A percentile compares a stretch with the other conserved stretches of the same genome.
Evolutionary conservation across 2,888 invertebrate species (phyloP).

Genomic region (Sylvicola cinctus): DNA sequence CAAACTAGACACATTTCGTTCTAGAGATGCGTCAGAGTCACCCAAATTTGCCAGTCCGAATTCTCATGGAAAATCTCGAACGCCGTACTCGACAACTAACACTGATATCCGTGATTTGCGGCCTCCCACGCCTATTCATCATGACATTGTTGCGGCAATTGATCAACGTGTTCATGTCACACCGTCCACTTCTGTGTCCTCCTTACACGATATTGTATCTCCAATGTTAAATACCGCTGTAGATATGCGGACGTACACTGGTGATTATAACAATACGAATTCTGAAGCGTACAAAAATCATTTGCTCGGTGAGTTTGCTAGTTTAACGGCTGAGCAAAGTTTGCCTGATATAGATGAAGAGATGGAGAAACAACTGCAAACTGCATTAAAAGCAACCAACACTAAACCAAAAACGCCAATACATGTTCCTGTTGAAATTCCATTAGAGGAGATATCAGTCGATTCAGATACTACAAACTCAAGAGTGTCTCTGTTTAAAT

Average conservation of each 20-base stretch:
- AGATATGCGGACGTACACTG: slow-evolving; percentile 72
- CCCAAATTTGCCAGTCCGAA: slow-evolving; percentile 26
- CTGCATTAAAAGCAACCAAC: slow-evolving; percentile 37
- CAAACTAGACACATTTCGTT: slow-evolving; percentile 34
- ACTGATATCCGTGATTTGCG: slow-evolving; percentile 27
- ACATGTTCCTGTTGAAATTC: slow-evolving; percentile 19
- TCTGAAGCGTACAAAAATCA: slow-evolving; percentile 40
- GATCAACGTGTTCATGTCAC: slow-evolving; percentile 11
- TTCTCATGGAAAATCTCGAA: slow-evolving; percentile 2
- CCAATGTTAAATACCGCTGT: slow-evolving; percentile 70
- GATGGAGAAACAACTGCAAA: slow-evolving; percentile 53
- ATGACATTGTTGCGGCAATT: slow-evolving; percentile 1
- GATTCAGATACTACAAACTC: slow-evolving; percentile 30
- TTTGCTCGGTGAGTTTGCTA: slow-evolving; percentile 42
- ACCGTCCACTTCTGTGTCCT: slow-evolving; percentile 7
- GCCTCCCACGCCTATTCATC: slow-evolving; percentile 23
- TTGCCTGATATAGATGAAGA: slow-evolving; percentile 59
- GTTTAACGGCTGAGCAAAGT: slow-evolving; percentile 45
- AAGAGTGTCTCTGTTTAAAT: slow-evolving; percentile 59
- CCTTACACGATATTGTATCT: slow-evolving; percentile 6
- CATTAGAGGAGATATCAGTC: slow-evolving; percentile 26
- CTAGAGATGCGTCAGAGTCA: slow-evolving; percentile 31
- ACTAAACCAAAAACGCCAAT: slow-evolving; percentile 22
- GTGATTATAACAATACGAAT: slow-evolving; percentile 27
- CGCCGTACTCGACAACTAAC: slow-evolving; percentile 8